These are phyloP conservation scores for Heteromyza rotundicornis DNA, from an alignment of 2,888 invertebrate species.

Conservation along the genomic window DNA sequence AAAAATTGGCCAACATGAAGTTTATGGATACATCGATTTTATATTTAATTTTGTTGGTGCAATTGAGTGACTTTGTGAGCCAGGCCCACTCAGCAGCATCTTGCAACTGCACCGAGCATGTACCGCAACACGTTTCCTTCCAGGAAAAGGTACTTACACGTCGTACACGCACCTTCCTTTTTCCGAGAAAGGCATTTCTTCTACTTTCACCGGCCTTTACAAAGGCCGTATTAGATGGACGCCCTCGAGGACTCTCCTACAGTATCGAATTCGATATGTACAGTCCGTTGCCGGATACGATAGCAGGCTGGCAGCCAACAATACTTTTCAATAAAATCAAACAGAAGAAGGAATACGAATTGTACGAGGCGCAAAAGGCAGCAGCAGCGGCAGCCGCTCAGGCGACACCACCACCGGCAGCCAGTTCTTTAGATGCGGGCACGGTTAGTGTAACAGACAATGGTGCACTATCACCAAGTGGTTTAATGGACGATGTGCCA, in stretches of 20 bases:
- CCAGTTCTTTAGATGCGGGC: neutral
- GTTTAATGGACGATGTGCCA: neutral
- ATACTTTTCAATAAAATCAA: constrained; percentile 25
- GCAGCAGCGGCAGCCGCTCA: constrained; percentile 8
- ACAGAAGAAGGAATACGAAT: neutral
- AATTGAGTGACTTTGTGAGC: neutral
- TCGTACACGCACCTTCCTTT: constrained; percentile 41
- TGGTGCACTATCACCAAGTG: neutral
- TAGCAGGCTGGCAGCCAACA: constrained; percentile 47
- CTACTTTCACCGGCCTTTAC: constrained; percentile 43
- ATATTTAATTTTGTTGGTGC: too few species aligned
- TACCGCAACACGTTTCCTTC: constrained; percentile 21
- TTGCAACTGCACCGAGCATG: constrained; percentile 19
- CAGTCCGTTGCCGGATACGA: constrained; percentile 44
- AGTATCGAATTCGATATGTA: constrained; percentile 48
- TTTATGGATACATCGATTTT: too few species aligned
- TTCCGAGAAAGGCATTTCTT: constrained; percentile 41
- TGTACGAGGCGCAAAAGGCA: constrained; percentile 18
- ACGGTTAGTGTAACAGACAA: neutral
- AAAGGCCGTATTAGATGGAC: constrained; percentile 42
- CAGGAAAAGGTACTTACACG: constrained; percentile 35
- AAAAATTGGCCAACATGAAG: too few species aligned
- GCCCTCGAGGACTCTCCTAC: constrained; percentile 43
- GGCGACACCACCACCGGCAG: neutral
- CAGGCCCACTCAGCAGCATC: constrained; percentile 29